A percentile compares a stretch with the other conserved stretches of the same genome.
phyloP scores from a whole-genome alignment of 2,113 vertebrate species.

The Planiliza haematocheilus region DNA sequence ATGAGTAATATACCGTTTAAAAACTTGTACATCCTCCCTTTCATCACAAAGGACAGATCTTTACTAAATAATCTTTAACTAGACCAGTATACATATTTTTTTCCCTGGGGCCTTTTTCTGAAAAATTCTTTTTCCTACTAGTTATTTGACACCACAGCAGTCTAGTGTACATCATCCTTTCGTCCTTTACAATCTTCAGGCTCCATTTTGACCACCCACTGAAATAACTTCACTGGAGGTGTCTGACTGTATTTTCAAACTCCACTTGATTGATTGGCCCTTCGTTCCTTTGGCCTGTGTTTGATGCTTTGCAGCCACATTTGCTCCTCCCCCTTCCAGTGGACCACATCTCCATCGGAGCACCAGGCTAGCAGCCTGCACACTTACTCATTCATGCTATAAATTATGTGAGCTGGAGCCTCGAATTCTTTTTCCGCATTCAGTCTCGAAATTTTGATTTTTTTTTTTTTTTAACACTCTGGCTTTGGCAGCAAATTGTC shows the following conservation, averaged over 20 bases:
- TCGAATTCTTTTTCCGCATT: conserved; percentile 14
- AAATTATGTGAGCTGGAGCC: conserved; percentile 51
- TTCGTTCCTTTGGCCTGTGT: conserved; percentile 65
- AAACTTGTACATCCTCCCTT: neutral
- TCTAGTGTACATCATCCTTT: conserved; percentile 5
- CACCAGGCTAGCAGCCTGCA: conserved; percentile 63
- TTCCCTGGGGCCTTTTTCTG: conserved; percentile 2
- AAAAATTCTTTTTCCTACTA: conserved; percentile 10
- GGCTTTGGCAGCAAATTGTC: conserved; percentile 26
- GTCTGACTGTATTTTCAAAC: conserved; percentile 73
- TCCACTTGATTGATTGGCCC: conserved; percentile 76
- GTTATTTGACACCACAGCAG: conserved; percentile 35
- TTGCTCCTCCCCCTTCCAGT: conserved; percentile 64
- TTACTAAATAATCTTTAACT: neutral
- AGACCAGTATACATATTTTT: neutral
- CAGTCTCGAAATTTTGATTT: conserved; percentile 1
- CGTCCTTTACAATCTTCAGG: conserved; percentile 29
- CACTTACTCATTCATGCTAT: conserved; percentile 66
- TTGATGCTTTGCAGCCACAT: conserved; percentile 75
- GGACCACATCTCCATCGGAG: conserved; percentile 75
- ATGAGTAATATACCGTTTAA: neutral
- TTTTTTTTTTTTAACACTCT: neutral
- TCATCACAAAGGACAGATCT: neutral
- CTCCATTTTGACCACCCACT: conserved; percentile 68
- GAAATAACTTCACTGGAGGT: conserved; percentile 63